phyloP scores from a whole-genome alignment of 2,797 vertebrate species.

The Halcyon smyrnensis region DNA sequence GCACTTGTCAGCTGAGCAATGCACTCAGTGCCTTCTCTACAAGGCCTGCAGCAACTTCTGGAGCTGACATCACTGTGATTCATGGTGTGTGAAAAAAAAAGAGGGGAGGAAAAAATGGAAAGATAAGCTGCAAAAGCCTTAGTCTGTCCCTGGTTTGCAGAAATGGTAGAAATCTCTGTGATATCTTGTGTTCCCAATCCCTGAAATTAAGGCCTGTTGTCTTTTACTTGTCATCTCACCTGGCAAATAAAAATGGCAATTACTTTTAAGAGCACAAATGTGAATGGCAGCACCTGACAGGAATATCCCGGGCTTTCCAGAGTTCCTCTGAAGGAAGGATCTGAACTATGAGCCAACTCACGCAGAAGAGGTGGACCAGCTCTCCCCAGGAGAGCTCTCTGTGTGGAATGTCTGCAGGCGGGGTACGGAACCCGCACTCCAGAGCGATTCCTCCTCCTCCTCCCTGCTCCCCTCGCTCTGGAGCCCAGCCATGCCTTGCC shows the following conservation, averaged over 20 bases:
- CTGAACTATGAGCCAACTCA: not conserved
- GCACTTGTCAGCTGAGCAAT: fast-evolving
- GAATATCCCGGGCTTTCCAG: not conserved
- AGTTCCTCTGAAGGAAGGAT: not conserved
- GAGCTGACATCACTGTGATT: not conserved
- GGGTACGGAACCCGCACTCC: not conserved
- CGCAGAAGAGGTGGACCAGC: not conserved
- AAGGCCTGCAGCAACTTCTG: not conserved
- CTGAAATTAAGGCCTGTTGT: not conserved
- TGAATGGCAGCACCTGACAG: not conserved
- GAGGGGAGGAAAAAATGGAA: fast-evolving
- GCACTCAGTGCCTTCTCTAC: not conserved
- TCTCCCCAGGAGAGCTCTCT: not conserved
- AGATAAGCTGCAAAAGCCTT: not conserved
- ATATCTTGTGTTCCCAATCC: not conserved
- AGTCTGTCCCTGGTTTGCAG: not conserved
- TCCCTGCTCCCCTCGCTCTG: not conserved
- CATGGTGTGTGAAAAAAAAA: not conserved
- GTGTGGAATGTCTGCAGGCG: not conserved
- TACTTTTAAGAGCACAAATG: not conserved
- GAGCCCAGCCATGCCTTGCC: not conserved
- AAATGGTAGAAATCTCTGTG: not conserved
- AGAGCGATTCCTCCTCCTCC: not conserved
- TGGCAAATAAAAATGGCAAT: not conserved
- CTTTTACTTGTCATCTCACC: not conserved